Evolutionary conservation across 1,140 invertebrate species (phyloP).

Genomic region (Drosophila nikananu): DNA sequence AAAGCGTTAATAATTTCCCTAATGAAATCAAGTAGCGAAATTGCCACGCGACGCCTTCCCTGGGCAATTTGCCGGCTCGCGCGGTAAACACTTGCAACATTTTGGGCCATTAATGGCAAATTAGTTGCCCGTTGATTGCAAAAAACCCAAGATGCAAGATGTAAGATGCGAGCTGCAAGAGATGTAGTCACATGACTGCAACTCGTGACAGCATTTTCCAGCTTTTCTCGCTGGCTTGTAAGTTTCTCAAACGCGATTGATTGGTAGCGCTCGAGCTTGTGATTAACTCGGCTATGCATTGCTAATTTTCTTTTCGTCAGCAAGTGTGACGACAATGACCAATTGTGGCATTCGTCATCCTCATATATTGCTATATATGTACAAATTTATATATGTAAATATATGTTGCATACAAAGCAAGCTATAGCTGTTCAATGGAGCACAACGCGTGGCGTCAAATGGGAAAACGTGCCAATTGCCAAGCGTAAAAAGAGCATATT

Average conservation of each 20-base stretch:
- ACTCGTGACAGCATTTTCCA: constrained; percentile 20
- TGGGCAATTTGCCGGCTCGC: constrained; percentile 25
- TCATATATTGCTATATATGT: background rate
- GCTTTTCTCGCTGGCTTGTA: constrained; percentile 1
- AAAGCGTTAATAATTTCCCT: constrained; percentile 41
- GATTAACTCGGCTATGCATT: constrained; percentile 25
- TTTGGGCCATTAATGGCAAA: constrained; percentile 43
- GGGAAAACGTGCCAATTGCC: constrained; percentile 43
- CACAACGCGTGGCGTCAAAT: constrained; percentile 41
- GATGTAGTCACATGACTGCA: constrained; percentile 31
- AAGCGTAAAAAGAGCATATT: background rate
- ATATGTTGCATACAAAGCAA: background rate
- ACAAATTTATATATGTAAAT: background rate
- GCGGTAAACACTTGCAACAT: constrained; percentile 43
- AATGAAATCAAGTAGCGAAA: constrained; percentile 43
- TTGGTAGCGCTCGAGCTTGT: constrained; percentile 8
- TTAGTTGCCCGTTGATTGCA: constrained; percentile 25
- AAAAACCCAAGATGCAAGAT: constrained; percentile 26
- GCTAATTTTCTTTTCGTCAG: constrained; percentile 26
- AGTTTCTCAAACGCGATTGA: constrained; percentile 28
- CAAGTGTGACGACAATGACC: constrained; percentile 37
- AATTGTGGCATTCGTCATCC: constrained; percentile 25
- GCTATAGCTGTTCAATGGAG: constrained; percentile 32
- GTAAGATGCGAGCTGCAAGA: constrained; percentile 6
- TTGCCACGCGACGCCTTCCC: constrained; percentile 3